Conservation (phyloP, 2,113 vertebrate genomes). For the Bubalus kerabau region DNA sequence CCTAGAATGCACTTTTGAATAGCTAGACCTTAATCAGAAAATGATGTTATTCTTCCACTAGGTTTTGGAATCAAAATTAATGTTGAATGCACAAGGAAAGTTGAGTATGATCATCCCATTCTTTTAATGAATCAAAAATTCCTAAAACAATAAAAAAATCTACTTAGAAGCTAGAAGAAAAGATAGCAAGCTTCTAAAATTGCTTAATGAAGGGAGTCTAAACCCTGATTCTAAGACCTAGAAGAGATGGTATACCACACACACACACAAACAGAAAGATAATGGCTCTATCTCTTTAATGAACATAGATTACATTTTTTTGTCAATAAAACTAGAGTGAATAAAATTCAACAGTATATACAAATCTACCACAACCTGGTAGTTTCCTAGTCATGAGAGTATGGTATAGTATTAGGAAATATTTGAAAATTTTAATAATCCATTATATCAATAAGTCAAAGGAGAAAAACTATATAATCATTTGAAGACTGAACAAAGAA, state of each 20-base stretch:
- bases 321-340: background rate
- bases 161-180: background rate
- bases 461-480: background rate
- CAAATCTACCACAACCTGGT: background rate
- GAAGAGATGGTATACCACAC: background rate
- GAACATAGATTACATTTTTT: background rate
- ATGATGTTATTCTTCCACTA: background rate
- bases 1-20: background rate
- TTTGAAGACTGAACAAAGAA: background rate
- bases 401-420: background rate
- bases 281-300: background rate
- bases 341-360: constrained; percentile 9
- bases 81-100: background rate
- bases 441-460: background rate
- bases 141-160: background rate
- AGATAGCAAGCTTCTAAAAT: background rate
- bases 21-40: constrained; percentile 22
- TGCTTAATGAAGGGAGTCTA: background rate
- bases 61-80: background rate
- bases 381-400: background rate
- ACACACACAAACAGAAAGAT: background rate
- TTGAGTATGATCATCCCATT: background rate
- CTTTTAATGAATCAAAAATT: background rate
- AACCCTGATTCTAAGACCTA: background rate
- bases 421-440: background rate